Conservation (phyloP, 2,888 invertebrate species). For the Phengaris arion region DNA sequence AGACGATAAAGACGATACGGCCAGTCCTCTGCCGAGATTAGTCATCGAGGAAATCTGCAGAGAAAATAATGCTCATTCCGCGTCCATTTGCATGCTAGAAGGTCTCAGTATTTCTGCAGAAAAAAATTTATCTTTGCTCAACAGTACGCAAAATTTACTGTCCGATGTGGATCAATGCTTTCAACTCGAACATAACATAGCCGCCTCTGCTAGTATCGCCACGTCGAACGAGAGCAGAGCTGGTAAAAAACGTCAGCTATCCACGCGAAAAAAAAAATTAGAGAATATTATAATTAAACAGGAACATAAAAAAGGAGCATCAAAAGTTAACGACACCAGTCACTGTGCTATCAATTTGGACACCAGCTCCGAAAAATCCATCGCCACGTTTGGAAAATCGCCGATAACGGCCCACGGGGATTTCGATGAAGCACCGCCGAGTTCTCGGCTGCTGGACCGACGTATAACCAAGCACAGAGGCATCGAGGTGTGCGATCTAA, state of each 20-base stretch:
- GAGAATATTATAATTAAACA: background rate
- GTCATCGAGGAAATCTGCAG: conserved; percentile 51
- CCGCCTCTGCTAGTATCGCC: background rate
- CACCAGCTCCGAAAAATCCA: conserved; percentile 33
- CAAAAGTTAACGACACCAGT: background rate
- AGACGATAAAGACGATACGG: conserved; percentile 48
- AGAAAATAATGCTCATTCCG: conserved; percentile 42
- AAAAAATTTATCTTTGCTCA: conserved; percentile 46
- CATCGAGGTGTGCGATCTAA: conserved; percentile 50
- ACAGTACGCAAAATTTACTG: conserved; percentile 54
- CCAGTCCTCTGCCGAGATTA: conserved; percentile 61
- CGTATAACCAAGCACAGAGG: conserved; percentile 47
- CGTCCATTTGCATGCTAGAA: conserved; percentile 49
- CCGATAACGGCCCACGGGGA: conserved; percentile 61
- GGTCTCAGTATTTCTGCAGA: conserved; percentile 53
- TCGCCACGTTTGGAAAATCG: conserved; percentile 51
- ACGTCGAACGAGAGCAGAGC: background rate
- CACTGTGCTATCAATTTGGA: background rate
- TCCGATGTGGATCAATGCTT: conserved; percentile 46
- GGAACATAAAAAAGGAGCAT: too few species aligned
- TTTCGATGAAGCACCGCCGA: conserved; percentile 51
- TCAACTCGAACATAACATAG: background rate
- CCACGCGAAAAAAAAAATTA: conserved; percentile 17
- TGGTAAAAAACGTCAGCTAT: background rate
- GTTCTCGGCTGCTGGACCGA: conserved; percentile 45